A percentile compares a stretch with the other conserved stretches of the same genome.
phyloP scores from a whole-genome alignment of 2,113 vertebrate species.

The Engystomops pustulosus region DNA sequence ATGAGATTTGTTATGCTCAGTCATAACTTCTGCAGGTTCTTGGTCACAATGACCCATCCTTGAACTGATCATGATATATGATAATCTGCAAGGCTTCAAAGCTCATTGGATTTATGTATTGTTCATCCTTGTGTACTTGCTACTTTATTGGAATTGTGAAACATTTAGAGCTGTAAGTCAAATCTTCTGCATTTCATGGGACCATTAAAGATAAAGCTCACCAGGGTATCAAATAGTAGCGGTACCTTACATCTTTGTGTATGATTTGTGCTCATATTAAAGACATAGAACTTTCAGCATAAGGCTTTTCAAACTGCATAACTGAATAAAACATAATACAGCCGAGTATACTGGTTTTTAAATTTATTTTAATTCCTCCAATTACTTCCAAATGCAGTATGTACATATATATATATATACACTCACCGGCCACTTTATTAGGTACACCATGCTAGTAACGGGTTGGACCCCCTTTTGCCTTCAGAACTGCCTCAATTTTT shows the following conservation, averaged over 20 bases:
- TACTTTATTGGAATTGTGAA: neutral
- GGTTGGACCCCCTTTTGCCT: too few species aligned
- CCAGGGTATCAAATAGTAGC: neutral
- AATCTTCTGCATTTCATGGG: neutral
- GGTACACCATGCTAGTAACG: too few species aligned
- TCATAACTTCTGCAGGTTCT: neutral
- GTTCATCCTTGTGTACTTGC: slow-evolving; percentile 21
- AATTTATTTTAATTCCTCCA: too few species aligned
- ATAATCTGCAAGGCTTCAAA: slow-evolving; percentile 25
- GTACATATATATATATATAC: too few species aligned
- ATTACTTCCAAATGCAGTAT: too few species aligned
- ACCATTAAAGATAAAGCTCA: neutral
- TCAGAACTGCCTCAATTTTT: too few species aligned
- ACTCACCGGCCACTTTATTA: too few species aligned
- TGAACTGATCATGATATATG: slow-evolving; percentile 36
- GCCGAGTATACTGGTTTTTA: too few species aligned
- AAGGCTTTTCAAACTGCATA: neutral
- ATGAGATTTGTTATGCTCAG: neutral
- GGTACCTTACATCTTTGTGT: neutral
- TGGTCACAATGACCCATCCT: slow-evolving; percentile 35
- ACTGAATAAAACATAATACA: neutral
- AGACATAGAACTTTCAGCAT: neutral
- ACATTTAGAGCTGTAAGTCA: slow-evolving; percentile 14
- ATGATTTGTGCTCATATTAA: neutral
- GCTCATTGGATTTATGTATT: slow-evolving; percentile 16